Base-by-base conservation (phyloP, 2,113 vertebrate species). In the Psephotus haematonotus region DNA sequence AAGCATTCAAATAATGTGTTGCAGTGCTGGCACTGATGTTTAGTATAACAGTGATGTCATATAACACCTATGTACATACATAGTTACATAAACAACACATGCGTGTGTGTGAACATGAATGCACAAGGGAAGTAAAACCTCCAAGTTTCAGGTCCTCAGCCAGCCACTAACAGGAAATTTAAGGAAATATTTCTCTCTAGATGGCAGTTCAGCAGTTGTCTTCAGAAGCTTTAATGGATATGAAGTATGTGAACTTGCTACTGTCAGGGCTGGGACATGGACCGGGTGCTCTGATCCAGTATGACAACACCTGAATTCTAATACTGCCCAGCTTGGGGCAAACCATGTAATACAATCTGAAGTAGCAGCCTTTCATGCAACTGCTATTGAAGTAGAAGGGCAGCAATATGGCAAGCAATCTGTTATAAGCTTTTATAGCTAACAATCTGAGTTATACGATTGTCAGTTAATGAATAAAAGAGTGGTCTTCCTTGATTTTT, bases 51-150 rank as follows among this genome's bases (percentile, higher is more conserved):
- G 33, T 59, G 57, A 59, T 59, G 57, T 35, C 41, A 24, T 7
- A 14, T 9, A 47, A 47, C 18, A 55, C 3, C n/a, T 74, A 22
- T 0, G 0, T 25, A 49, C 9, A 16, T 24, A 18, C 9, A 12
- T 20, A 20, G 4, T 10, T 18, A 12, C 11, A 60, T 12, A 57
- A 4, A 33, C 6, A 55, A 23, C 55, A 37, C 14, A 18, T 8
- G 5, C 7, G 5, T 16, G 2, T 79, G 8, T 0, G 0, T 79
- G 20, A 5, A 44, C 6, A 15, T 39, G 39, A 39, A 39, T 7
- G 12, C 18, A 62, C 28, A 67, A 53, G 31, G 43, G 37, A 64
- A 82, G 65, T 9, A 53, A 52, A 79, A 31, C 4, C 14, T 43
- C 13, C 6, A 33, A 33, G 7, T 23, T 85, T 84, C 62, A 76